Percentiles rank a stretch among this genome's conserved stretches.
phyloP scores from a whole-genome alignment of 1,140 invertebrate genomes.

The Penaeus vannamei region DNA sequence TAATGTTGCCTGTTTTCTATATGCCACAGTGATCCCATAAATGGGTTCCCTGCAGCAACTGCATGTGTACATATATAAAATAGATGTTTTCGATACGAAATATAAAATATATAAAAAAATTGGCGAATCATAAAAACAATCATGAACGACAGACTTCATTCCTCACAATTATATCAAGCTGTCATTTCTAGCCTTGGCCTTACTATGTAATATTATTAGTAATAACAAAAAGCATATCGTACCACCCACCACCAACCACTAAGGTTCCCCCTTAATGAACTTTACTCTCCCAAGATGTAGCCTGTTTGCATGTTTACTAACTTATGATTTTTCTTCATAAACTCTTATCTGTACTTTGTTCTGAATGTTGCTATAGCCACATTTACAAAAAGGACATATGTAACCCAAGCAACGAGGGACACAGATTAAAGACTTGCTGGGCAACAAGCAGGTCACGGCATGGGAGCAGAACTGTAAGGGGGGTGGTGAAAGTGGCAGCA shows the following conservation, averaged over 20 bases:
- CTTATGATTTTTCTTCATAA: background rate
- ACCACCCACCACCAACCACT: conserved; percentile 63
- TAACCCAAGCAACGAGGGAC: too few relatives aligned
- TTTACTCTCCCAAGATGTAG: conserved; percentile 38
- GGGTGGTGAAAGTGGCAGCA: conserved; percentile 59
- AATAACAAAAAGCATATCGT: conserved; percentile 62
- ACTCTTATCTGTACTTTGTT: background rate
- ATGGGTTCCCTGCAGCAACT: too few relatives aligned
- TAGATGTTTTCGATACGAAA: too few relatives aligned
- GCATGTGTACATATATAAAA: too few relatives aligned
- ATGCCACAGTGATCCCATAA: too few relatives aligned
- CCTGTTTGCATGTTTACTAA: conserved; percentile 36
- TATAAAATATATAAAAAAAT: background rate
- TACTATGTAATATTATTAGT: conserved; percentile 54
- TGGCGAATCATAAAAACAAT: background rate
- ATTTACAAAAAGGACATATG: too few relatives aligned
- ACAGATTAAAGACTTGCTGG: background rate
- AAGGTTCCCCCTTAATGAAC: conserved; percentile 41
- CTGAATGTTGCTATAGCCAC: background rate
- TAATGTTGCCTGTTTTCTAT: too few relatives aligned
- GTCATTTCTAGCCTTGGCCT: conserved; percentile 42
- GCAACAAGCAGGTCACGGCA: conserved; percentile 59
- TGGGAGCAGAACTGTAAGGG: conserved; percentile 47
- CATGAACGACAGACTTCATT: background rate
- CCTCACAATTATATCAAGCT: conserved; percentile 4